Percentiles rank a stretch among this genome's conserved stretches.
Conservation (phyloP, 2,888 invertebrate species). For the Thyatira batis region DNA sequence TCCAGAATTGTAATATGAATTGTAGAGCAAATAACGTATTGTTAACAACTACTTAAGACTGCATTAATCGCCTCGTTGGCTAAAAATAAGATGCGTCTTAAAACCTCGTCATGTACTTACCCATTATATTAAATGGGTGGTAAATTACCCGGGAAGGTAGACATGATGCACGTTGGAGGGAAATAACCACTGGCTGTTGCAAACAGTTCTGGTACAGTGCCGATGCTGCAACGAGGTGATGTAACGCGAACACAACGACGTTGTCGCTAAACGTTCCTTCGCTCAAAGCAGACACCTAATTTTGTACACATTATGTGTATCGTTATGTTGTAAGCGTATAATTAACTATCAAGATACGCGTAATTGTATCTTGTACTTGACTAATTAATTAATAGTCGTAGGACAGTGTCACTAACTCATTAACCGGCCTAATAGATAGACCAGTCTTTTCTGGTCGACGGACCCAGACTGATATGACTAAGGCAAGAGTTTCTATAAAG, state of each 20-base stretch:
- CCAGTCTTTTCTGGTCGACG: no score
- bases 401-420: no score
- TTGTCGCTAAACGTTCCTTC: conserved; percentile 26
- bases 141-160: conserved; percentile 28
- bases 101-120: not conserved
- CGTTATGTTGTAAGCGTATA: not conserved
- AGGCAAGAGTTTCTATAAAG: not conserved
- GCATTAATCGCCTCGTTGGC: not conserved
- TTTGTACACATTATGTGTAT: conserved; percentile 4
- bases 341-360: not conserved
- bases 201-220: conserved; percentile 48
- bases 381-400: no score
- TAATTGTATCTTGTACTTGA: no score
- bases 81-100: not conserved
- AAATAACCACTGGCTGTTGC: conserved; percentile 46
- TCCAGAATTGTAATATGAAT: not conserved
- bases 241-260: conserved; percentile 41
- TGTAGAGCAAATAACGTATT: not conserved
- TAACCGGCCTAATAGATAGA: no score
- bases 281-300: conserved; percentile 2
- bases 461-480: no score
- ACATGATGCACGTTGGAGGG: conserved; percentile 19
- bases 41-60: not conserved
- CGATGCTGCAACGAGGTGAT: conserved; percentile 51
- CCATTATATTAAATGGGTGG: conserved; percentile 9